A percentile compares a stretch with the other conserved stretches of the same genome.
Conservation (phyloP, 2,113 vertebrate genomes). For the Orycteropus afer region DNA sequence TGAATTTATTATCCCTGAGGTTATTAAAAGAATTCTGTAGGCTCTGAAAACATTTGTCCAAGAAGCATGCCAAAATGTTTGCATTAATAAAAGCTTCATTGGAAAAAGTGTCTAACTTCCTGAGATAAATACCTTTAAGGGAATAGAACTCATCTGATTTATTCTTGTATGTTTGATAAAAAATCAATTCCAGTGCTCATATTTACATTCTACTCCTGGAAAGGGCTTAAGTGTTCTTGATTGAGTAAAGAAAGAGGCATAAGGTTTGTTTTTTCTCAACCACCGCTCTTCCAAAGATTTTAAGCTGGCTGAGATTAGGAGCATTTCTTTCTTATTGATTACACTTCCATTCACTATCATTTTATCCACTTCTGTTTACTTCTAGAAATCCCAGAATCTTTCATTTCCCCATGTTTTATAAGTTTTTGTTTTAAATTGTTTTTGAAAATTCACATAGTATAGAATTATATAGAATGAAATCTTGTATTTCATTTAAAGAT, state of each 20-base stretch:
- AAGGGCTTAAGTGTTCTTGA: conserved; percentile 59
- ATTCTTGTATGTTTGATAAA: conserved; percentile 71
- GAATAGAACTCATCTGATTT: conserved; percentile 65
- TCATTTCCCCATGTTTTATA: background rate
- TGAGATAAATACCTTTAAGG: conserved; percentile 65
- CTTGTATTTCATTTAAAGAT: background rate
- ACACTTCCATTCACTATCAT: background rate
- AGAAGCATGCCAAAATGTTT: conserved; percentile 61
- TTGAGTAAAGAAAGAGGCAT: conserved; percentile 38
- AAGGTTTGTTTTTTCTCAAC: conserved; percentile 44
- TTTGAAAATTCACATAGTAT: background rate
- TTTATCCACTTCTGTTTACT: conserved; percentile 3
- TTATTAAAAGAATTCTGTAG: conserved; percentile 66
- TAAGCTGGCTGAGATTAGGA: background rate
- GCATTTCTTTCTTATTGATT: conserved; percentile 36
- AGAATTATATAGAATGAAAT: background rate
- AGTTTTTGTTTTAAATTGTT: background rate
- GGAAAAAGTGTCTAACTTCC: conserved; percentile 70
- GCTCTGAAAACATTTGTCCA: conserved; percentile 55
- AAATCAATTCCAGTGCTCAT: conserved; percentile 75
- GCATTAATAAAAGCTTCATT: conserved; percentile 63
- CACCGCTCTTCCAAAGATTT: background rate
- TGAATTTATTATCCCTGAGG: conserved; percentile 61
- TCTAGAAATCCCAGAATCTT: background rate
- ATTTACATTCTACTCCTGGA: conserved; percentile 67